phyloP scores from a whole-genome alignment of 2,888 invertebrate genomes.

The Aricia artaxerxes region DNA sequence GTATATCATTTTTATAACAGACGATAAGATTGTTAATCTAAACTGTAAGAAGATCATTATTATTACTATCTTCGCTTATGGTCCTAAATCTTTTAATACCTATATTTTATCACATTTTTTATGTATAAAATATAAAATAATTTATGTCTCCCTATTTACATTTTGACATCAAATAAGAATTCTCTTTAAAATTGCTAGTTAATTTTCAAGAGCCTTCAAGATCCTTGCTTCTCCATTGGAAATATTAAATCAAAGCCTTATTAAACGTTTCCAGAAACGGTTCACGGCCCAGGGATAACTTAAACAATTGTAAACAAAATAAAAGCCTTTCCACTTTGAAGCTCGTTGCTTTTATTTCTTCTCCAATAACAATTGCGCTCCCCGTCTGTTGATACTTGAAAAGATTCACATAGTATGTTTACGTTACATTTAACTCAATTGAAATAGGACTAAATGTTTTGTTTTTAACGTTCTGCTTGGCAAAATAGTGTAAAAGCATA shows the following conservation, averaged over 20 bases:
- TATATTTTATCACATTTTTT: too few species aligned
- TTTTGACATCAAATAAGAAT: neutral
- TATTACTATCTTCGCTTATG: too few species aligned
- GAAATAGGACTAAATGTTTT: neutral
- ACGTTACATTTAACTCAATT: slow-evolving; percentile 6
- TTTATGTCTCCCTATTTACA: too few species aligned
- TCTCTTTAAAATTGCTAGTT: neutral
- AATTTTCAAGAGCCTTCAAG: neutral
- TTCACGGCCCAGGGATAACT: slow-evolving; percentile 3
- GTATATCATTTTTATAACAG: too few species aligned
- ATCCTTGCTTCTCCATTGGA: neutral
- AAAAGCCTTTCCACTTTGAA: slow-evolving; percentile 24
- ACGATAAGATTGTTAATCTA: too few species aligned
- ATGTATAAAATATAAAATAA: too few species aligned
- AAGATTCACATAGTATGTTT: neutral
- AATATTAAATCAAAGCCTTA: neutral
- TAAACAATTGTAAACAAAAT: slow-evolving; percentile 26
- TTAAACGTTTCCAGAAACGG: neutral
- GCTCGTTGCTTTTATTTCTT: slow-evolving; percentile 21
- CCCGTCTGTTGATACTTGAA: slow-evolving; percentile 10
- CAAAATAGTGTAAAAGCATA: neutral
- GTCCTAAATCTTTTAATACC: too few species aligned
- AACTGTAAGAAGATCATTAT: too few species aligned
- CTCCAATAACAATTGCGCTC: slow-evolving; percentile 10
- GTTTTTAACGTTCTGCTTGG: neutral